Evolutionary conservation across 2,113 vertebrate genomes (phyloP).

Genomic region (Mobula hypostoma): DNA sequence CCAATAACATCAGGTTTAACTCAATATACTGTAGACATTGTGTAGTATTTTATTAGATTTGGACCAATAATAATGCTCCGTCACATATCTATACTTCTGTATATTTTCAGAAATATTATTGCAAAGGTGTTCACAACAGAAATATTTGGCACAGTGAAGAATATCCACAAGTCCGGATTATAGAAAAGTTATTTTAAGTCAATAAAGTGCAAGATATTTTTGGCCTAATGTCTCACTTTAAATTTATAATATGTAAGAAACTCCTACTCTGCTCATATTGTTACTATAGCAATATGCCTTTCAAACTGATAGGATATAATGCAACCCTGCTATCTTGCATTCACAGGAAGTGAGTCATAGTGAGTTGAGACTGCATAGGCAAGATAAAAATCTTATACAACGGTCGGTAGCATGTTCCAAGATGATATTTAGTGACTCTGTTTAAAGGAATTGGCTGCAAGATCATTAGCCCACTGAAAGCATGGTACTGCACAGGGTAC

Average conservation of each 20-base stretch:
- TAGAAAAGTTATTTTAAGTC: background rate
- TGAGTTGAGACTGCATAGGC: background rate
- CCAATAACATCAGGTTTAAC: background rate
- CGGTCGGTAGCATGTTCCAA: background rate
- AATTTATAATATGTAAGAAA: no score
- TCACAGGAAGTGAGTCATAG: conserved; percentile 18
- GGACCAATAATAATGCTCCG: background rate
- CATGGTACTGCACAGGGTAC: no score
- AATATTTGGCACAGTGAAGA: background rate
- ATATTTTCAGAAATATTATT: background rate
- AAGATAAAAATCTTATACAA: background rate
- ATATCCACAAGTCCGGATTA: background rate
- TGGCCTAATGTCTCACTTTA: background rate
- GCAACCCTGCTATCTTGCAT: background rate
- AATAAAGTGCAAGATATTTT: background rate
- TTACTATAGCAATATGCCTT: background rate
- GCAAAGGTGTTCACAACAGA: background rate
- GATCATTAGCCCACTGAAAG: no score
- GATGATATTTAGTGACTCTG: background rate
- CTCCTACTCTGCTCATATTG: background rate
- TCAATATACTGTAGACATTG: background rate
- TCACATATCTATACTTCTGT: background rate
- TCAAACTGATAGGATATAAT: background rate
- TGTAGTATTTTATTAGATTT: background rate
- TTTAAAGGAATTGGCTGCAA: background rate